Percentiles rank a stretch among this genome's conserved stretches.
These are phyloP conservation scores for Dynastes grantii DNA, from an alignment of 2,888 invertebrate species.

Conservation along the genomic window DNA sequence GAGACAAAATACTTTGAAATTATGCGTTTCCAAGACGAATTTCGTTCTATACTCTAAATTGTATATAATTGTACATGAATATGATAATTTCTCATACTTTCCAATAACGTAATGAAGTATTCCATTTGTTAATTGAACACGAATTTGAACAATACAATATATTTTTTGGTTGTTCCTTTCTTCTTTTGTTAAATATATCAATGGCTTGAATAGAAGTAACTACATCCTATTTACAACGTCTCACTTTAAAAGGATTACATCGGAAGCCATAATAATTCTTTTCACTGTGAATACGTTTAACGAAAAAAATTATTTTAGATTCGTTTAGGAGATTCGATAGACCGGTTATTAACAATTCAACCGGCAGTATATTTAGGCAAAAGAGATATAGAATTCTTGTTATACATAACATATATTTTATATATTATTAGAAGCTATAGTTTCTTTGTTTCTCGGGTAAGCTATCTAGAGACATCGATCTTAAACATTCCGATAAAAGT, in stretches of 20 bases:
- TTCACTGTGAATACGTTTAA: slow-evolving; percentile 10
- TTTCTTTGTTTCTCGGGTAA: slow-evolving; percentile 37
- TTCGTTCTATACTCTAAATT: slow-evolving; percentile 25
- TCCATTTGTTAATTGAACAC: slow-evolving; percentile 43
- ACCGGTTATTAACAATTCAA: background rate
- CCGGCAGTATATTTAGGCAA: slow-evolving; percentile 46
- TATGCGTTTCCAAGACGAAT: background rate
- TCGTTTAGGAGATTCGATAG: slow-evolving; percentile 25
- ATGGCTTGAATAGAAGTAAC: slow-evolving; percentile 42
- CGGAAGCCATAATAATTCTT: slow-evolving; percentile 15
- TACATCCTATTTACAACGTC: slow-evolving; percentile 48
- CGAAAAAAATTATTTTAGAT: slow-evolving; percentile 26
- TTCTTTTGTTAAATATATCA: slow-evolving; percentile 22
- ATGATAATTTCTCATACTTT: slow-evolving; percentile 32
- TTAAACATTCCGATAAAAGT: slow-evolving; percentile 37
- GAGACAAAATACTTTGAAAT: background rate
- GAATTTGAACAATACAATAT: slow-evolving; percentile 48
- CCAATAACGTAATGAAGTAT: slow-evolving; percentile 40
- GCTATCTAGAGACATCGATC: slow-evolving; percentile 45
- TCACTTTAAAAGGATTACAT: slow-evolving; percentile 46
- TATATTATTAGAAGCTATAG: slow-evolving; percentile 44
- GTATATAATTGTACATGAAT: slow-evolving; percentile 42
- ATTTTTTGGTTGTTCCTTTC: slow-evolving; percentile 25
- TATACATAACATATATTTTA: slow-evolving; percentile 35
- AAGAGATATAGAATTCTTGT: slow-evolving; percentile 50